Evolutionary conservation across 1,140 invertebrate genomes (phyloP).

Genomic region (Caenorhabditis remanei): DNA sequence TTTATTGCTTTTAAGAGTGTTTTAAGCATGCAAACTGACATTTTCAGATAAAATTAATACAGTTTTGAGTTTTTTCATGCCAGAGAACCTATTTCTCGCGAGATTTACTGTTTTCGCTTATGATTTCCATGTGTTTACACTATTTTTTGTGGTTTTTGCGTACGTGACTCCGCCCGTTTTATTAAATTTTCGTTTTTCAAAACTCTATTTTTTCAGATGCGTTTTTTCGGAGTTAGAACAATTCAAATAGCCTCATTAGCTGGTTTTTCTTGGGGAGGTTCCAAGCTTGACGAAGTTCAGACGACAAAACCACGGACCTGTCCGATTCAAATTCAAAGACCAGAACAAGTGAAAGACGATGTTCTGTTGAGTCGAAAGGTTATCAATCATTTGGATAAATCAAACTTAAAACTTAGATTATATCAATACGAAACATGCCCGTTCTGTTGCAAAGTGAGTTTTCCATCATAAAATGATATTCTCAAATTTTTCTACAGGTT

Average conservation of each 20-base stretch:
- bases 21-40: neutral
- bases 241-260: conserved; percentile 29
- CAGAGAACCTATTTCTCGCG: conserved; percentile 3
- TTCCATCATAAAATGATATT: neutral
- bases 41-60: neutral
- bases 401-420: conserved; percentile 87
- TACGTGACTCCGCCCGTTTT: neutral
- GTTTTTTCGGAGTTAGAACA: conserved; percentile 19
- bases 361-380: conserved; percentile 63
- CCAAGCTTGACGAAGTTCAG: conserved; percentile 30
- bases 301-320: conserved; percentile 6
- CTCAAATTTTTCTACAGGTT: conserved; percentile 79
- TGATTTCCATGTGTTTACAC: neutral
- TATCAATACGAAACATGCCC: conserved; percentile 98
- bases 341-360: conserved; percentile 61
- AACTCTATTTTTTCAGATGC: neutral
- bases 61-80: neutral
- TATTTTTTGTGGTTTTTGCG: neutral
- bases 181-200: neutral
- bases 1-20: neutral
- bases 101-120: neutral
- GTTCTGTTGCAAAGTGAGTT: conserved; percentile 90
- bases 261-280: conserved; percentile 46
- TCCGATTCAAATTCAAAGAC: conserved; percentile 61
- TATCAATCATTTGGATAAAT: conserved; percentile 81